These are phyloP conservation scores for Urocolius indicus DNA, from an alignment of 2,113 vertebrate genomes.

Conservation along the genomic window DNA sequence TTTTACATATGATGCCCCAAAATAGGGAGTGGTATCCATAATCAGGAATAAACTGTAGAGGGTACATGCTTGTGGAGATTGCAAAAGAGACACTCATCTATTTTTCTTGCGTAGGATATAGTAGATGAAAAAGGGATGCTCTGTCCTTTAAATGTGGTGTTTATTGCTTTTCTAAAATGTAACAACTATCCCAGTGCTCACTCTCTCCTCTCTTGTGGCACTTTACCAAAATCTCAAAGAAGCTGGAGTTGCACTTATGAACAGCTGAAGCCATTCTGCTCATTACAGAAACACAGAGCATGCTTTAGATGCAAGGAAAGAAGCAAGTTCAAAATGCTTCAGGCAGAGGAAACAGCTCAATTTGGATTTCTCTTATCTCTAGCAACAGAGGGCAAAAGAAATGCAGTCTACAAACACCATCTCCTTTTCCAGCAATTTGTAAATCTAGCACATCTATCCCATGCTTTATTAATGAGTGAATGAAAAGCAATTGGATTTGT, in stretches of 20 bases:
- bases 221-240: neutral
- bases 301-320: neutral
- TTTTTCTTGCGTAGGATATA: neutral
- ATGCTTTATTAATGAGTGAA: constrained; percentile 18
- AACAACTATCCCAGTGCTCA: neutral
- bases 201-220: neutral
- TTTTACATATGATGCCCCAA: neutral
- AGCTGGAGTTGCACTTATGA: neutral
- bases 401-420: neutral
- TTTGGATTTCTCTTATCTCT: constrained; percentile 2
- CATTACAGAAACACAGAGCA: neutral
- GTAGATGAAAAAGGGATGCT: neutral
- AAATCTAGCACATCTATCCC: neutral
- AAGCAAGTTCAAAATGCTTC: neutral
- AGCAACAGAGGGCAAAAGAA: constrained; percentile 6
- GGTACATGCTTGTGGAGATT: neutral
- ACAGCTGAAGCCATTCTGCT: neutral
- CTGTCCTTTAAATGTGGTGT: neutral
- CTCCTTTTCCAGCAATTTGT: neutral
- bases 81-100: neutral
- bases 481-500: constrained; percentile 16
- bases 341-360: neutral
- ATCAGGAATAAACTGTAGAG: neutral
- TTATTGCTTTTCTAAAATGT: neutral
- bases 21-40: rapidly evolving